phyloP scores from a whole-genome alignment of 1,140 invertebrate genomes.

The Himalopsyche phryganea region DNA sequence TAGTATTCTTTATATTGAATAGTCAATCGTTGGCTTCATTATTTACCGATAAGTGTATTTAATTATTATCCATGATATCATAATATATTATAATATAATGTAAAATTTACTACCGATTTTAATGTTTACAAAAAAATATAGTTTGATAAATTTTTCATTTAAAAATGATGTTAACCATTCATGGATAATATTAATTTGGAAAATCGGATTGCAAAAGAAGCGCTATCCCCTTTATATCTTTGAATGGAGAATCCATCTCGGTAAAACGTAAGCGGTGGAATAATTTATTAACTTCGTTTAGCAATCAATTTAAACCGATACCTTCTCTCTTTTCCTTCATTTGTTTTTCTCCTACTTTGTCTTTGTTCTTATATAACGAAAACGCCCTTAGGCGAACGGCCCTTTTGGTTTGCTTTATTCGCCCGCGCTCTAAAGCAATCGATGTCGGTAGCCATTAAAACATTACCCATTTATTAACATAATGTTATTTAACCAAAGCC shows the following conservation, averaged over 20 bases:
- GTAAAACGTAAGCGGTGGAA: conserved; percentile 10
- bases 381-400: conserved; percentile 3
- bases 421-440: neutral
- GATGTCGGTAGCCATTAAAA: neutral
- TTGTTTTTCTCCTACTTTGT: conserved; percentile 20
- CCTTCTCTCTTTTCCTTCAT: conserved; percentile 14
- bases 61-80: too few relatives aligned
- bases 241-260: conserved; percentile 14
- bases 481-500: neutral
- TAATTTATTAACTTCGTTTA: conserved; percentile 32
- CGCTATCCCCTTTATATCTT: conserved; percentile 16
- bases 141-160: too few relatives aligned
- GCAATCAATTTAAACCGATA: conserved; percentile 34
- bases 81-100: too few relatives aligned
- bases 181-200: conserved; percentile 26
- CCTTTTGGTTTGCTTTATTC: neutral
- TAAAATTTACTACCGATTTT: too few relatives aligned
- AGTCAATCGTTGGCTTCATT: too few relatives aligned
- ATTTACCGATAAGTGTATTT: too few relatives aligned
- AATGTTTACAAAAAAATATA: too few relatives aligned
- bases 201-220: conserved; percentile 2
- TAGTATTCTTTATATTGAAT: too few relatives aligned
- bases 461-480: neutral
- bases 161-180: neutral
- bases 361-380: conserved; percentile 10